Evolutionary conservation across 2,797 vertebrate species (phyloP).

Genomic region (Notolabrus celidotus): DNA sequence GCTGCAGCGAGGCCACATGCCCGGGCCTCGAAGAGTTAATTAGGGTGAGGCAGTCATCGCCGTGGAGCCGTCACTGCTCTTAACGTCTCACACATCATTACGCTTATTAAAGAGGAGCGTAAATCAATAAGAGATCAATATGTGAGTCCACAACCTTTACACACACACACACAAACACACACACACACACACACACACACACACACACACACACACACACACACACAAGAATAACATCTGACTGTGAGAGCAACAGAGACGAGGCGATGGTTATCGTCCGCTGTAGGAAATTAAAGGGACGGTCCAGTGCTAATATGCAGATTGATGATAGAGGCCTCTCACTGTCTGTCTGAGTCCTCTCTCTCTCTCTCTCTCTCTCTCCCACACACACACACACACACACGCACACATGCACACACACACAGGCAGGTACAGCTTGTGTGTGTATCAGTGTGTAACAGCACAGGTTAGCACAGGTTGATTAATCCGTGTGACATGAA

Average conservation of each 20-base stretch:
- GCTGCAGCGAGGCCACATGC: conserved; percentile 41
- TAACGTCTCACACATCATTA: conserved; percentile 35
- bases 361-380: too few relatives aligned
- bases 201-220: too few relatives aligned
- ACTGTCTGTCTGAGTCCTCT: too few relatives aligned
- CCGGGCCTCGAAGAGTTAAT: conserved; percentile 49
- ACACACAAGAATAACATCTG: too few relatives aligned
- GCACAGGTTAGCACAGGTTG: conserved; percentile 41
- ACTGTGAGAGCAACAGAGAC: conserved; percentile 40
- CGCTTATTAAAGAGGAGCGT: conserved; percentile 37
- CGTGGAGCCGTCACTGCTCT: conserved; percentile 3
- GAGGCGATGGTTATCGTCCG: conserved; percentile 65
- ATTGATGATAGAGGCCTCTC: conserved; percentile 57
- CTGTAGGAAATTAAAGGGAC: conserved; percentile 79
- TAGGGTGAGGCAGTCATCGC: conserved; percentile 44
- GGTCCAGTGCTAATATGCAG: conserved; percentile 72
- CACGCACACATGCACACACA: conserved; percentile 22
- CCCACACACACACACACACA: too few relatives aligned
- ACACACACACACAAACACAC: conserved; percentile 3
- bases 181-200: too few relatives aligned
- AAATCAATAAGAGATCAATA: conserved; percentile 33
- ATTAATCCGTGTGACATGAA: conserved; percentile 65
- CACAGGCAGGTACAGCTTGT: conserved; percentile 30
- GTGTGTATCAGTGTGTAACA: conserved; percentile 43
- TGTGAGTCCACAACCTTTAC: conserved; percentile 5